Evolutionary conservation across 2,888 invertebrate species (phyloP).

Genomic region (Erynnis tages): DNA sequence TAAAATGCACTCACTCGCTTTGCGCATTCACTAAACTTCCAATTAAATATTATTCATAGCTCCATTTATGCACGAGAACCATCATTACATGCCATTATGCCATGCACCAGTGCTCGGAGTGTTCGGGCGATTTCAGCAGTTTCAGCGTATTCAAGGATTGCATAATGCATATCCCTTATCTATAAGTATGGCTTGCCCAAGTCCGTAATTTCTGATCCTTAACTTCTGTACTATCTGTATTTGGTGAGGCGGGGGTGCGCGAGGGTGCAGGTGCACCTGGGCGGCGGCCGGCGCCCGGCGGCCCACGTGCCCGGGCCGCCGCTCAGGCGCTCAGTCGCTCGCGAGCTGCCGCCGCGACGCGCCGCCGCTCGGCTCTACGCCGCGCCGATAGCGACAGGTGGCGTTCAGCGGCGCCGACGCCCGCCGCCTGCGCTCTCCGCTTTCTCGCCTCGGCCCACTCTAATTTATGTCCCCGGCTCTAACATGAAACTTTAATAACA

Average conservation of each 20-base stretch:
- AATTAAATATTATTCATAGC: too few relatives aligned
- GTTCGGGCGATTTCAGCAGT: too few relatives aligned
- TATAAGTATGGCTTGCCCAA: too few relatives aligned
- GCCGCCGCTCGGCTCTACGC: conserved; percentile 36
- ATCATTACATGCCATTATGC: too few relatives aligned
- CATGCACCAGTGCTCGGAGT: too few relatives aligned
- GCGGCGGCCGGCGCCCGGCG: conserved; percentile 65
- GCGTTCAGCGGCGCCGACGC: conserved; percentile 52
- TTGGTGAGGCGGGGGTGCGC: conserved; percentile 25
- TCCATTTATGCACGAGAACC: too few relatives aligned
- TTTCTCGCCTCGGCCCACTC: conserved; percentile 43
- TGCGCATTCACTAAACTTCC: too few relatives aligned
- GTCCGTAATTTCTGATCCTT: too few relatives aligned
- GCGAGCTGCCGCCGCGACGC: conserved; percentile 49
- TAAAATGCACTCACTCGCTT: too few relatives aligned
- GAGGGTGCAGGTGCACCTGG: conserved; percentile 69
- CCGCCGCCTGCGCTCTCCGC: conserved; percentile 65
- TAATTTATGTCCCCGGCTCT: conserved; percentile 52
- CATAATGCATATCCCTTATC: too few relatives aligned
- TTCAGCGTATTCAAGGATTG: too few relatives aligned
- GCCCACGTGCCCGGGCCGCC: conserved; percentile 67
- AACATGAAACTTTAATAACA: conserved; percentile 61
- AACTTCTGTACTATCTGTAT: too few relatives aligned
- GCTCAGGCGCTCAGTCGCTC: conserved; percentile 53
- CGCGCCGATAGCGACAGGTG: conserved; percentile 61